A percentile compares a stretch with the other conserved stretches of the same genome.
Conservation (phyloP, 2,113 vertebrate genomes). For the Morone saxatilis region DNA sequence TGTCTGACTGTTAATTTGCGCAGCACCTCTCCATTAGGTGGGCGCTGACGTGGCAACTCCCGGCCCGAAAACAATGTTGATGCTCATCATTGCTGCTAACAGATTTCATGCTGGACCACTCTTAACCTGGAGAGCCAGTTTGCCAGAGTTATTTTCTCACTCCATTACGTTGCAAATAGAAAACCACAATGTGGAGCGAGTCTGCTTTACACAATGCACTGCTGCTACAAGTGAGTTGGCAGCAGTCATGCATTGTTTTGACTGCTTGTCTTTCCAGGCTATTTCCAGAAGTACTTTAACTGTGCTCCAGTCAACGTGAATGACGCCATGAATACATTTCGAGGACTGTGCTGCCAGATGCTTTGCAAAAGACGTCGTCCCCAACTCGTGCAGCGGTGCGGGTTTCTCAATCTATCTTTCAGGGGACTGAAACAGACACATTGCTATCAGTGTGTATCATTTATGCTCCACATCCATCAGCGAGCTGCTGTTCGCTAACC, state of each 20-base stretch:
- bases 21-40: slow-evolving; percentile 63
- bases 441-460: slow-evolving; percentile 74
- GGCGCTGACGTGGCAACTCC: slow-evolving; percentile 51
- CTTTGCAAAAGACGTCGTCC: slow-evolving; percentile 35
- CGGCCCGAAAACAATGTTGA: slow-evolving; percentile 29
- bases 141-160: slow-evolving; percentile 57
- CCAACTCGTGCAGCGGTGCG: slow-evolving; percentile 15
- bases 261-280: slow-evolving; percentile 61
- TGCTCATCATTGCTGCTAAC: slow-evolving; percentile 51
- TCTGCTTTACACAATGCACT: slow-evolving; percentile 30
- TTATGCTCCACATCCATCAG: slow-evolving; percentile 74
- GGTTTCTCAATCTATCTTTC: slow-evolving; percentile 70
- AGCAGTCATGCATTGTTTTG: slow-evolving; percentile 51
- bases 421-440: slow-evolving; percentile 61
- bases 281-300: slow-evolving; percentile 72
- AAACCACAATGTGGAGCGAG: slow-evolving; percentile 47
- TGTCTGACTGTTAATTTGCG: slow-evolving; percentile 52
- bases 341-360: slow-evolving; percentile 41
- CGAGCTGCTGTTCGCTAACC: slow-evolving; percentile 43
- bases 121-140: slow-evolving; percentile 39
- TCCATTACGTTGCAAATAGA: slow-evolving; percentile 54
- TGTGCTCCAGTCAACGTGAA: slow-evolving; percentile 42
- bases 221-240: slow-evolving; percentile 46
- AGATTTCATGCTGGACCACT: slow-evolving; percentile 44
- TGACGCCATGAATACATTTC: slow-evolving; percentile 62